Conservation (phyloP, 2,113 vertebrate genomes). For the Tenebrosternarchus preto region DNA sequence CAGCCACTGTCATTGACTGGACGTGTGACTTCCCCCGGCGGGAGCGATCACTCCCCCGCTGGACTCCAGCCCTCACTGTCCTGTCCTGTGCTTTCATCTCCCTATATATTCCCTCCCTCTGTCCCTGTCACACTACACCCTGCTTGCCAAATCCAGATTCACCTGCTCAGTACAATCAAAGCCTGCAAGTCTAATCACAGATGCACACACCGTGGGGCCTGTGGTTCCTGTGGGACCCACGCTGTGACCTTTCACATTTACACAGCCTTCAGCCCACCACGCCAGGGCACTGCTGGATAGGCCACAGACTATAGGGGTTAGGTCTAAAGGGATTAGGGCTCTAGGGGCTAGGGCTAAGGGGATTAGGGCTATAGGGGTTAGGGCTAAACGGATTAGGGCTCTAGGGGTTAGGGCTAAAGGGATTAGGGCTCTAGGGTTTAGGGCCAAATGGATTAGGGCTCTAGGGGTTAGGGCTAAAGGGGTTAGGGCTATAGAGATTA, state of each 20-base stretch:
- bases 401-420: too few species aligned
- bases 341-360: too few species aligned
- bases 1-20: constrained; percentile 56
- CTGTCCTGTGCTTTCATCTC: not conserved
- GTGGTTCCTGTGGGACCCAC: too few species aligned
- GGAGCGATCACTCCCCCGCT: not conserved
- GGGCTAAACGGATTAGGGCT: too few species aligned
- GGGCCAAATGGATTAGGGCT: too few species aligned
- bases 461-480: too few species aligned
- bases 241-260: not conserved
- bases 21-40: constrained; percentile 61
- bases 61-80: too few species aligned
- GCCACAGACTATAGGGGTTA: too few species aligned
- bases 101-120: not conserved
- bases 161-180: constrained; percentile 34
- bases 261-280: not conserved
- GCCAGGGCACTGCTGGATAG: not conserved
- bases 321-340: too few species aligned
- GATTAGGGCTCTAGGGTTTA: too few species aligned
- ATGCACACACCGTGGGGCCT: not conserved
- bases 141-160: constrained; percentile 29
- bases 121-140: constrained; percentile 12
- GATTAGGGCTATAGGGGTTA: too few species aligned
- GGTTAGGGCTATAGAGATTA: too few species aligned
- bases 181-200: constrained; percentile 1